Percentiles rank a stretch among this genome's conserved stretches.
Conservation (phyloP, 2,113 vertebrate genomes). For the Brachyhypopomus gauderio region DNA sequence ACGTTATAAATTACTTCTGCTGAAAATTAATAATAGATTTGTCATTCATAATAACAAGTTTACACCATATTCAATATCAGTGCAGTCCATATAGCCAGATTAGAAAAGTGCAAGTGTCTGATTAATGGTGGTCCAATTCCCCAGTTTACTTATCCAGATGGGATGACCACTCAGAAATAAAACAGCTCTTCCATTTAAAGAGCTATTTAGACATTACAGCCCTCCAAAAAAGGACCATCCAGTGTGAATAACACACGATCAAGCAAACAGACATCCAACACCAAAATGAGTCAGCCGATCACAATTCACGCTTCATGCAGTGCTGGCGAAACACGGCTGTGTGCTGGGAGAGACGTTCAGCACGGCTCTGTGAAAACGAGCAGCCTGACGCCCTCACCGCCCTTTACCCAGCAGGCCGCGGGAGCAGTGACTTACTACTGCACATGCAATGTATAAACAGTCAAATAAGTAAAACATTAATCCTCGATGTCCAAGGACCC, state of each 20-base stretch:
- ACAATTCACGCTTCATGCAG: neutral
- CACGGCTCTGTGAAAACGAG: neutral
- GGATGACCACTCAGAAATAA: neutral
- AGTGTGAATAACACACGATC: too few relatives aligned
- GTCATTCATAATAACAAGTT: too few relatives aligned
- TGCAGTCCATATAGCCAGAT: too few relatives aligned
- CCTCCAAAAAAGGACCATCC: too few relatives aligned
- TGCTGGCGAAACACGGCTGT: neutral
- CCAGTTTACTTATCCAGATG: neutral
- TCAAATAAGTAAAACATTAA: neutral
- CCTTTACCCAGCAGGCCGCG: too few relatives aligned
- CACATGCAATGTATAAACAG: neutral
- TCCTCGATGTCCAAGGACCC: neutral
- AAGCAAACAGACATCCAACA: neutral
- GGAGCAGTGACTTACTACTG: neutral
- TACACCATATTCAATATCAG: too few relatives aligned
- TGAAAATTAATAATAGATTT: too few relatives aligned
- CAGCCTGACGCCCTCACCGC: neutral
- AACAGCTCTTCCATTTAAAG: neutral
- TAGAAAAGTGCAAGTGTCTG: too few relatives aligned
- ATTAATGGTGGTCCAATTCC: too few relatives aligned
- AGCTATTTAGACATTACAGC: neutral
- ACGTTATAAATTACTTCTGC: too few relatives aligned
- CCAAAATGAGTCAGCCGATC: too few relatives aligned
- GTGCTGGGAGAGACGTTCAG: conserved; percentile 5